phyloP scores from a whole-genome alignment of 1,140 invertebrate genomes.

The Temnothorax nylanderi region DNA sequence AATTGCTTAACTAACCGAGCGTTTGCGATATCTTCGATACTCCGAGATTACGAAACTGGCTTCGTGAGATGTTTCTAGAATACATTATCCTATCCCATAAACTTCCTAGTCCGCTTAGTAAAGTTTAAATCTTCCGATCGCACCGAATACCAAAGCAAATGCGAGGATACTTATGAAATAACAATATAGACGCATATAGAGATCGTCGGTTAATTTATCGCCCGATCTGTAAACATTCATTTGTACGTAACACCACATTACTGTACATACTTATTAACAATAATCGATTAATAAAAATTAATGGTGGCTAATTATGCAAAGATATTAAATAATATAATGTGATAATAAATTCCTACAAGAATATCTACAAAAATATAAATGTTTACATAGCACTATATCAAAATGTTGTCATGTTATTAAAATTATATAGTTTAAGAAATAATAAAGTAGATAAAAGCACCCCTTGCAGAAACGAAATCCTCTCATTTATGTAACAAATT shows the following conservation, averaged over 20 bases:
- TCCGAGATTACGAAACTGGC: constrained; percentile 37
- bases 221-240: not conserved
- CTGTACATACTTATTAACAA: not conserved
- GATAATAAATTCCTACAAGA: not conserved
- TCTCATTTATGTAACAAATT: not conserved
- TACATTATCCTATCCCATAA: constrained; percentile 11
- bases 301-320: not conserved
- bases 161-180: not conserved
- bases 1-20: constrained; percentile 51
- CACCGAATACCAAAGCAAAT: not conserved
- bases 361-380: not conserved
- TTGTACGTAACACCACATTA: not conserved
- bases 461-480: not conserved
- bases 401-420: not conserved
- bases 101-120: not conserved
- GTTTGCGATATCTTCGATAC: constrained; percentile 31
- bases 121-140: constrained; percentile 1
- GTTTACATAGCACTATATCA: not conserved
- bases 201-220: not conserved
- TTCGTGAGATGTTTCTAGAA: constrained; percentile 33
- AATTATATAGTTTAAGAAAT: not conserved
- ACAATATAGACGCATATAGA: not conserved
- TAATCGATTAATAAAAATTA: constrained; percentile 4
- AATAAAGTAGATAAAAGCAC: not conserved
- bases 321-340: not conserved